These are phyloP conservation scores for Eueremaeus valkanovi DNA, from an alignment of 2,888 invertebrate genomes.

Conservation along the genomic window DNA sequence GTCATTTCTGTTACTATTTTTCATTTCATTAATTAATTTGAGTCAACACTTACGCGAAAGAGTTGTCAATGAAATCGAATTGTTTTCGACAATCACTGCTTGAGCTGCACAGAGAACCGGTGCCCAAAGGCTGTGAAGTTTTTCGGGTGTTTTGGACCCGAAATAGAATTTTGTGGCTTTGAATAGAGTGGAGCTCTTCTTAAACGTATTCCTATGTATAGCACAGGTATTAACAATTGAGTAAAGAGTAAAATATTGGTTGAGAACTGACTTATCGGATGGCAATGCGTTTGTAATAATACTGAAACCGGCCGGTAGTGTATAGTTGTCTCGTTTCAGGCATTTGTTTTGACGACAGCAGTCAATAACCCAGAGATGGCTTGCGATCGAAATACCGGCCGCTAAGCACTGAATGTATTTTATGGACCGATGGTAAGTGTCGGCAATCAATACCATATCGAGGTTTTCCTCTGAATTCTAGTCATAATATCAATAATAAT, in stretches of 20 bases:
- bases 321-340: constrained; percentile 40
- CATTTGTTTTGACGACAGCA: constrained; percentile 55
- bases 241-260: neutral
- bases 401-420: constrained; percentile 53
- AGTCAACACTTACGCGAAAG: constrained; percentile 20
- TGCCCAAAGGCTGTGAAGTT: constrained; percentile 45
- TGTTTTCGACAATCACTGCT: constrained; percentile 45
- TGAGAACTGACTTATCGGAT: constrained; percentile 44
- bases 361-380: constrained; percentile 65
- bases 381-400: constrained; percentile 45
- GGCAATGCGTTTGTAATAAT: constrained; percentile 42
- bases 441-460: constrained; percentile 50
- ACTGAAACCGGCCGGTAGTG: constrained; percentile 45
- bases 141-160: constrained; percentile 42
- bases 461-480: constrained; percentile 39
- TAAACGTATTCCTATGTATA: constrained; percentile 37
- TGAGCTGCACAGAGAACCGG: constrained; percentile 46
- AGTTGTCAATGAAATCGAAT: neutral
- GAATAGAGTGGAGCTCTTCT: constrained; percentile 42
- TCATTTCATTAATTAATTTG: neutral
- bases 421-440: constrained; percentile 51
- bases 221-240: too few relatives aligned
- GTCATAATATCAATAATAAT: neutral
- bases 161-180: constrained; percentile 45
- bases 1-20: neutral